Conservation (phyloP, 2,797 vertebrate genomes). For the Garrulus glandarius region DNA sequence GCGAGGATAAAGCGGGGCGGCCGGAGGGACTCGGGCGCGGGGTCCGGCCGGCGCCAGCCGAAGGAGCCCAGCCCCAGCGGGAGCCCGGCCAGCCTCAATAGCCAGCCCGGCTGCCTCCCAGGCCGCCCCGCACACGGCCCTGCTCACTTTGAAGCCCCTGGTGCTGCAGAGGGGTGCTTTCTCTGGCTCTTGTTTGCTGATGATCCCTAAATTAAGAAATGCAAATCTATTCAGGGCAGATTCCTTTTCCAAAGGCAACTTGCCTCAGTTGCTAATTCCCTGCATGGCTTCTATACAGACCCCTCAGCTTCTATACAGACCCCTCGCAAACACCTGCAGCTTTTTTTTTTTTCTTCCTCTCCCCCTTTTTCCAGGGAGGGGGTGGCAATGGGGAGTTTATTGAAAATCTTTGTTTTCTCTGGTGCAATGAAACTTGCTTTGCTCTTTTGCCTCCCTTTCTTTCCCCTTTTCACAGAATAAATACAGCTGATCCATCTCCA, state of each 20-base stretch:
- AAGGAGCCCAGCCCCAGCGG: background rate
- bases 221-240: conserved; percentile 56
- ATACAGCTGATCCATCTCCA: conserved; percentile 94
- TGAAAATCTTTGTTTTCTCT: conserved; percentile 61
- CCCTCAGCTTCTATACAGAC: background rate
- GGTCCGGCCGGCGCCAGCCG: background rate
- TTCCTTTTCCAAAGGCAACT: conserved; percentile 65
- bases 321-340: conserved; percentile 70
- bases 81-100: background rate
- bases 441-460: conserved; percentile 71
- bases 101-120: background rate
- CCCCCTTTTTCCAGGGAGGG: background rate
- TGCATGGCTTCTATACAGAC: conserved; percentile 33
- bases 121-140: background rate
- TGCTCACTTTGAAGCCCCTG: conserved; percentile 19
- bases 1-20: background rate
- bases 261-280: conserved; percentile 67
- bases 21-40: background rate
- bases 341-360: background rate
- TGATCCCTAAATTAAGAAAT: conserved; percentile 58
- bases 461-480: conserved; percentile 84
- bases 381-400: conserved; percentile 47
- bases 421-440: conserved; percentile 61
- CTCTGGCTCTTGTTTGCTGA: conserved; percentile 29
- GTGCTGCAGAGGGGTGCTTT: background rate